Percentiles rank a stretch among this genome's conserved stretches.
phyloP scores from a whole-genome alignment of 2,888 invertebrate genomes.

The Drosophila maculinotata region DNA sequence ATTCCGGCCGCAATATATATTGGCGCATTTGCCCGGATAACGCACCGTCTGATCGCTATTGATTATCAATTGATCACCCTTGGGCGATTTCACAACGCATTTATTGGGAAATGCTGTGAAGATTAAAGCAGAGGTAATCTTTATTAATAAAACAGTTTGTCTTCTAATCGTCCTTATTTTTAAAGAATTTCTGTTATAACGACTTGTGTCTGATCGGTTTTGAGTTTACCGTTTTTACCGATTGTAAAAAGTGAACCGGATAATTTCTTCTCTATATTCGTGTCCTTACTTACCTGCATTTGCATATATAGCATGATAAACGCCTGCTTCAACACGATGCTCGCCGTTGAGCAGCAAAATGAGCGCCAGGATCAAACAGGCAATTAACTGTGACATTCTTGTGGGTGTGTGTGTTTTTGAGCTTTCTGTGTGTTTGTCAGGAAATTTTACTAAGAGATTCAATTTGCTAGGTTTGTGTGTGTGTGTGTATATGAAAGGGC shows the following conservation, averaged over 20 bases:
- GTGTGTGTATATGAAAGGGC: slow-evolving; percentile 37
- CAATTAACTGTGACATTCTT: slow-evolving; percentile 40
- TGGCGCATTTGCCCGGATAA: slow-evolving; percentile 54
- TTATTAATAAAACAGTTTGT: background rate
- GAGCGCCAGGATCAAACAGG: slow-evolving; percentile 15
- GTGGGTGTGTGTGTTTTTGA: slow-evolving; percentile 2
- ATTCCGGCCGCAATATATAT: slow-evolving; percentile 53
- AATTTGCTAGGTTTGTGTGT: slow-evolving; percentile 44
- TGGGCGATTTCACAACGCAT: slow-evolving; percentile 38
- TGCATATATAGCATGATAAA: slow-evolving; percentile 24
- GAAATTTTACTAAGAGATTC: slow-evolving; percentile 60
- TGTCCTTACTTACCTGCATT: slow-evolving; percentile 21
- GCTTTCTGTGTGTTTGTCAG: slow-evolving; percentile 24
- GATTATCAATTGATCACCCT: slow-evolving; percentile 20
- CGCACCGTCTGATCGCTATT: slow-evolving; percentile 7
- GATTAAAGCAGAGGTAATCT: background rate
- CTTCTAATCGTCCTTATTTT: no score
- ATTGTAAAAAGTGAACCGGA: no score
- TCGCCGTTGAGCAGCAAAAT: slow-evolving; percentile 7
- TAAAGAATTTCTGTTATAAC: no score
- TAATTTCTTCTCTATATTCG: background rate
- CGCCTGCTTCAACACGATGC: background rate
- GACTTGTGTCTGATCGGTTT: no score
- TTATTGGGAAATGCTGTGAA: slow-evolving; percentile 34
- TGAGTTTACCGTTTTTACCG: no score